Evolutionary conservation across 2,797 vertebrate genomes (phyloP).

Genomic region (Florisuga fusca): DNA sequence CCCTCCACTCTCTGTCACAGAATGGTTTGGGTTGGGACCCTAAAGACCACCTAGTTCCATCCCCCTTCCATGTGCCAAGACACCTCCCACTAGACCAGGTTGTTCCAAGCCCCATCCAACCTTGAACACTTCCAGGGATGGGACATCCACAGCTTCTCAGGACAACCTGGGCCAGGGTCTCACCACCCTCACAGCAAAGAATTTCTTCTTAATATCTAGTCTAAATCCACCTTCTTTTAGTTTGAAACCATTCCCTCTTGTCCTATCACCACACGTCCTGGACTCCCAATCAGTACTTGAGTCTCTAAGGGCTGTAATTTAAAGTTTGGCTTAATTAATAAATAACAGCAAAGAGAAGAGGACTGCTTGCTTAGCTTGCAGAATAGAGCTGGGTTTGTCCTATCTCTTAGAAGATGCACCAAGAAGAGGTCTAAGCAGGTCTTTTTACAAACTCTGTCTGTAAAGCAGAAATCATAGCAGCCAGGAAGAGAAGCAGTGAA

Average conservation of each 20-base stretch:
- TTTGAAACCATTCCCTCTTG: no score
- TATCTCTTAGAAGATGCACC: slow-evolving; percentile 12
- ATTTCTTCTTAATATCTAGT: no score
- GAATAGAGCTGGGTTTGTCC: neutral
- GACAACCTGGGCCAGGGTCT: no score
- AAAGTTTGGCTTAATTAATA: slow-evolving; percentile 17
- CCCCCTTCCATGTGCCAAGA: no score
- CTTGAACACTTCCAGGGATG: no score
- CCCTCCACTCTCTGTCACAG: neutral
- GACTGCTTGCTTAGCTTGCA: neutral
- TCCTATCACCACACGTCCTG: neutral
- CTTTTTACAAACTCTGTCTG: neutral
- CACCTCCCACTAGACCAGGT: no score
- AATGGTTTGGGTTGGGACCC: no score
- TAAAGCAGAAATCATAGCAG: neutral
- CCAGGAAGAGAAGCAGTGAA: neutral
- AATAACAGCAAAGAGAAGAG: slow-evolving; percentile 22
- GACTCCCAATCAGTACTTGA: neutral
- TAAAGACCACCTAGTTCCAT: no score
- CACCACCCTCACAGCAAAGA: no score
- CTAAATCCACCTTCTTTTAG: no score
- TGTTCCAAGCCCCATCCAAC: no score
- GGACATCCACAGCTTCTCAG: no score
- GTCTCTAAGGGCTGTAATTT: neutral
- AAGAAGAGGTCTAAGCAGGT: slow-evolving; percentile 22